Base-by-base conservation (phyloP, 2,113 vertebrate genomes). In the Muntiacus reevesi region DNA sequence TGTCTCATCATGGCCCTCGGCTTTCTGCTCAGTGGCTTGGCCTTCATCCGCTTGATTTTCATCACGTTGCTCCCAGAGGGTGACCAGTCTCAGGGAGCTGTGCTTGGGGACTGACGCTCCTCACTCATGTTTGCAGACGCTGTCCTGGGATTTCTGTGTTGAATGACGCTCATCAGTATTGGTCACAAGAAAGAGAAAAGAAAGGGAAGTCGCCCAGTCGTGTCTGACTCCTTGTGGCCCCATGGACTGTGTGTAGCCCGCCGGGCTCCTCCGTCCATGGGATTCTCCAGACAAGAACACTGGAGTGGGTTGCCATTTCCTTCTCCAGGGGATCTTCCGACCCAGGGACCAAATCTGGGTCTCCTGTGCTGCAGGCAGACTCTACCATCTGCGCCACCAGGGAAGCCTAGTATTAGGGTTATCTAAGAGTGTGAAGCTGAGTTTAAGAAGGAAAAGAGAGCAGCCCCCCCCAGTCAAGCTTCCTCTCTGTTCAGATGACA, bases 21-120 rank as follows among this genome's bases (percentile, higher is more conserved):
- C 55, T 2, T 86, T 25, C 55, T 45, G 40, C 60, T 54, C 27
- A 30, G 23, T 17, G n/a, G 67, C 57, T 89, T 57, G 25, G 40
- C 25, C 14, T 57, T 84, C 47, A 13, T 33, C 23, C 7, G 2
- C 55, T 23, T 5, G 6, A 23, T 16, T 64, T 27, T 11, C 13
- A 43, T 27, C 10, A 8, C 1, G 0, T 47, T 25, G 16, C n/a
- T 50, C 45, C 28, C 12, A 2, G 3, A 3, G 21, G 54, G 59
- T 43, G 47, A 25, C 74, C n/a, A 33, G 3, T 30, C 36, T 78
- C 10, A 6, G 7, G 25, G 36, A 83, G 78, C 21, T 33, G 67
- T 45, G 25, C 25, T 16, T 15, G 7, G 60, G 13, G 54, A 25
- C 59, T 19, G 95, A 43, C 40, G 64, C 30, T 21, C 11, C 30